Evolutionary conservation across 2,113 vertebrate genomes (phyloP), one percentile per base, ranked within the genome.

Genomic region (Micronycteris hirsuta): DNA sequence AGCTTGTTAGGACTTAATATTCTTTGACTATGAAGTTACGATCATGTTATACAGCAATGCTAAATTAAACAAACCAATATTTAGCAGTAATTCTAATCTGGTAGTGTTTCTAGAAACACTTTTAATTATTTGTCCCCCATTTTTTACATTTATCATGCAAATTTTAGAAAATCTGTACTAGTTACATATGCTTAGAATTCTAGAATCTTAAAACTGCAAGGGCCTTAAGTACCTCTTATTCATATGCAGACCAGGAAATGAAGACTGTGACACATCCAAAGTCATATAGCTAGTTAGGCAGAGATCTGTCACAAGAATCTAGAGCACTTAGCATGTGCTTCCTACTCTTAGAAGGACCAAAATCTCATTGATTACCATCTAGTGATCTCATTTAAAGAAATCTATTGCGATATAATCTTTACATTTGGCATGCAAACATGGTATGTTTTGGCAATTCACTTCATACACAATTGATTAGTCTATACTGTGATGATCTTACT

Each of bases 131-230:
- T 93, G 26, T 70, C 31, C 6, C 19, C 43, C 20, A 20, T 38
- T 43, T 76, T 76, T 68, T 68, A 84, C 43, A 80, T 20, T 36
- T 89, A 92, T 84, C 45, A 85, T 67, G 41, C 0, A 94, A 70
- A 73, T 86, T 91, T 89, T 43, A 89, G 54, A 93, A 95, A 89
- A 86, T 74, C 16, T 87, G 11, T 20, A 83, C 52, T 74, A 91
- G 61, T 91, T 81, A 82, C 10, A 73, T 41, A 81, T 7, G 84
- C 14, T 92, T 87, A 85, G 52, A 91, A 96, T 93, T 81, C 26
- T 89, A 86, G 49, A 86, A n/a, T 93, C n/a, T 84, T 89, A 58
- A 33, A 77, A 85, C 3, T 73, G 14, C n/a, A 36, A 81, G 47
- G 10, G 43, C 24, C 0, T 41, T 86, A 86, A 26, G 36, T 63